These are phyloP conservation scores for Brassicogethes aeneus DNA, from an alignment of 2,888 invertebrate species.

Conservation along the genomic window DNA sequence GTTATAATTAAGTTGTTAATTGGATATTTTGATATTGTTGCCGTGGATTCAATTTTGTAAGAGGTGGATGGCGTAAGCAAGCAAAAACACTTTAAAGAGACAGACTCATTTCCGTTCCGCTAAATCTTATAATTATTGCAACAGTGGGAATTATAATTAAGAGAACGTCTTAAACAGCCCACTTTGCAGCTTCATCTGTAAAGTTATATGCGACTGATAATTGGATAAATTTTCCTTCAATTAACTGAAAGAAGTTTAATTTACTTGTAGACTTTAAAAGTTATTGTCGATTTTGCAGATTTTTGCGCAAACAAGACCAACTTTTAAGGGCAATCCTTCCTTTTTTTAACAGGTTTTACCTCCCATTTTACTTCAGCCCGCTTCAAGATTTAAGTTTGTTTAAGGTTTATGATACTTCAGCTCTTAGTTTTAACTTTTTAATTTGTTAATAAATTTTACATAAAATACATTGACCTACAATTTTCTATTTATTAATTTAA, in stretches of 20 bases:
- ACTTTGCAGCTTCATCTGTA: slow-evolving; percentile 22
- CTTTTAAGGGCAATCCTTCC: no score
- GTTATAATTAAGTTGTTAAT: no score
- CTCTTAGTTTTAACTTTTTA: no score
- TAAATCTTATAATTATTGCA: slow-evolving; percentile 29
- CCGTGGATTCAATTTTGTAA: background rate
- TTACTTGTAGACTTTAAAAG: slow-evolving; percentile 8
- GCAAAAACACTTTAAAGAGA: slow-evolving; percentile 18
- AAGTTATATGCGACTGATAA: slow-evolving; percentile 21
- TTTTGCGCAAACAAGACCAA: background rate
- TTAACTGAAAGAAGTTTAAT: slow-evolving; percentile 14
- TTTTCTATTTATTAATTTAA: no score
- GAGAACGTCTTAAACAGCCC: slow-evolving; percentile 22
- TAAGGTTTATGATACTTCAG: no score
- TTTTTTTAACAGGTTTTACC: no score
- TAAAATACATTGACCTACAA: no score
- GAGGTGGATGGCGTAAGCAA: slow-evolving; percentile 4
- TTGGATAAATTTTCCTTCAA: slow-evolving; percentile 22
- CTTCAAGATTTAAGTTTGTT: no score
- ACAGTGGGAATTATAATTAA: slow-evolving; percentile 28
- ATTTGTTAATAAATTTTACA: no score
- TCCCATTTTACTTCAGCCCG: no score
- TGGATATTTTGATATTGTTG: background rate
- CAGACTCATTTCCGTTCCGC: slow-evolving; percentile 20
- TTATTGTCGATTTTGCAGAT: slow-evolving; percentile 4